A percentile compares a stretch with the other conserved stretches of the same genome.
Conservation (phyloP, 1,140 invertebrate genomes). For the Drosophila watanabei region DNA sequence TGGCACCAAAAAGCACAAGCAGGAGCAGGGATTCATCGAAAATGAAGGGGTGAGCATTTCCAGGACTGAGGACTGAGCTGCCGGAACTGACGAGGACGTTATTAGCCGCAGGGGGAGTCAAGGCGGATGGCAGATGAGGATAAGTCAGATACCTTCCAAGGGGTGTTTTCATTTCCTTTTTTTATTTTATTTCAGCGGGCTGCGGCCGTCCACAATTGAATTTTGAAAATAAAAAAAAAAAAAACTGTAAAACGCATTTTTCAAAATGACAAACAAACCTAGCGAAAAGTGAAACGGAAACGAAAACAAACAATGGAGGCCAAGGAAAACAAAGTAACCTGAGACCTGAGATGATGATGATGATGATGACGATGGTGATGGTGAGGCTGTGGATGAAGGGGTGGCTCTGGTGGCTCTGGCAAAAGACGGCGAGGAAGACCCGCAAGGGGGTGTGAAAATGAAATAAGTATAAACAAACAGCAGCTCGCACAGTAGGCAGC, state of each 20-base stretch:
- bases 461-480: conserved; percentile 83
- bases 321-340: conserved; percentile 81
- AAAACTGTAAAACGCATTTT: conserved; percentile 65
- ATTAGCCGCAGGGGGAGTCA: conserved; percentile 65
- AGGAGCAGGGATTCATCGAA: background rate
- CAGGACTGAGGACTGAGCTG: conserved; percentile 27
- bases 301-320: conserved; percentile 74
- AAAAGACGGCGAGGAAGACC: conserved; percentile 13
- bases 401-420: conserved; percentile 12
- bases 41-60: conserved; percentile 4
- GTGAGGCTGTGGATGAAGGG: conserved; percentile 22
- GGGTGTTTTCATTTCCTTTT: conserved; percentile 43
- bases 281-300: conserved; percentile 79
- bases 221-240: conserved; percentile 42
- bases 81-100: conserved; percentile 57
- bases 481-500: conserved; percentile 55
- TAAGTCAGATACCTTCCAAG: conserved; percentile 31
- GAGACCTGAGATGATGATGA: conserved; percentile 59
- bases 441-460: conserved; percentile 73
- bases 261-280: conserved; percentile 67
- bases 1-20: conserved; percentile 43
- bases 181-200: conserved; percentile 18
- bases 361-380: conserved; percentile 35
- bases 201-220: conserved; percentile 79
- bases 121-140: conserved; percentile 7